Evolutionary conservation across 1,140 invertebrate genomes (phyloP).

Genomic region (Eueides isabella): DNA sequence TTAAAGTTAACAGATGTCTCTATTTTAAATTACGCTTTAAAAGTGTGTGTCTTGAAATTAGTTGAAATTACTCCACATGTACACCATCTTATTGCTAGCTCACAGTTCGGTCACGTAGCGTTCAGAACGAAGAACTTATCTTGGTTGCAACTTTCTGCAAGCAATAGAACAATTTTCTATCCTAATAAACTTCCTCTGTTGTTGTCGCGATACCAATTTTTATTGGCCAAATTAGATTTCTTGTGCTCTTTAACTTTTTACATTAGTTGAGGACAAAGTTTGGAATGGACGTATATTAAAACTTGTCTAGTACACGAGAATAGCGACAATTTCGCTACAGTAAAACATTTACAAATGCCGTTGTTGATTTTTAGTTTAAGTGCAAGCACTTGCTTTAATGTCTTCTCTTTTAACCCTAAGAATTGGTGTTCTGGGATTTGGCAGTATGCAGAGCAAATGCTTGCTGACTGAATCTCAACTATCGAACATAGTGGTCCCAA

Average conservation of each 20-base stretch:
- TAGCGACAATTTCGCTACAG: background rate
- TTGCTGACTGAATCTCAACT: constrained; percentile 46
- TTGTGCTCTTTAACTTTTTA: constrained; percentile 20
- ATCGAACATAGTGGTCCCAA: constrained; percentile 37
- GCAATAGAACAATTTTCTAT: constrained; percentile 44
- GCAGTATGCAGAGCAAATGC: constrained; percentile 44
- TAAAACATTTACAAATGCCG: background rate
- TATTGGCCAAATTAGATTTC: constrained; percentile 35
- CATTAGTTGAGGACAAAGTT: background rate
- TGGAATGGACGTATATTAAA: background rate
- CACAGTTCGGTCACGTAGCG: constrained; percentile 38
- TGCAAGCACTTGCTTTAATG: constrained; percentile 14
- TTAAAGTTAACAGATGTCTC: background rate
- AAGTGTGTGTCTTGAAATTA: constrained; percentile 33
- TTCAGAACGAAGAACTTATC: constrained; percentile 39
- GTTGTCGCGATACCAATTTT: constrained; percentile 43
- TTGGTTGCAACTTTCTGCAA: constrained; percentile 38
- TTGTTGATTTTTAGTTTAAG: constrained; percentile 8
- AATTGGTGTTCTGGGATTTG: constrained; percentile 31
- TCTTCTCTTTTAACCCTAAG: constrained; percentile 25
- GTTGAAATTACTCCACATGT: constrained; percentile 33
- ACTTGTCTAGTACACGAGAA: constrained; percentile 10
- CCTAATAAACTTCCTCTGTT: constrained; percentile 43
- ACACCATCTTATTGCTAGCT: constrained; percentile 38
- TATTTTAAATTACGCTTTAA: constrained; percentile 21